Evolutionary conservation across 2,797 vertebrate species (phyloP).

Genomic region (Diceros bicornis): DNA sequence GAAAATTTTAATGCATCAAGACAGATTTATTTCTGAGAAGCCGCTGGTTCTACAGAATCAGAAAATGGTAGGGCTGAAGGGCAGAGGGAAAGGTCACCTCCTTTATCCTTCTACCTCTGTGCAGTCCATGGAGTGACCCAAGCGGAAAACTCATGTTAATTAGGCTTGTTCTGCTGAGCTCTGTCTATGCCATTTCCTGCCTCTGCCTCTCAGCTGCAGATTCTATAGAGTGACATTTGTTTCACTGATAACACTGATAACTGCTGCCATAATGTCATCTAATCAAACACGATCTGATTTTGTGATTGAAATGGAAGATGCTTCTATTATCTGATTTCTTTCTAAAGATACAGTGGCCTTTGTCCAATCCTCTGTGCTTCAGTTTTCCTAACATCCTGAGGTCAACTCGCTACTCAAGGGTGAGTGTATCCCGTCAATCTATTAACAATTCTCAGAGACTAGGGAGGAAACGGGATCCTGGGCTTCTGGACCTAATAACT

Average conservation of each 20-base stretch:
- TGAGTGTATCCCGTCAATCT: neutral
- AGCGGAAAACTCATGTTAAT: slow-evolving; percentile 3
- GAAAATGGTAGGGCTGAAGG: slow-evolving; percentile 40
- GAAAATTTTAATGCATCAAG: slow-evolving; percentile 20
- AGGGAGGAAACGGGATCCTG: neutral
- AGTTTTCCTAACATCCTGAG: slow-evolving; percentile 30
- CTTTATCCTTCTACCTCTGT: neutral
- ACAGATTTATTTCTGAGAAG: slow-evolving; percentile 44
- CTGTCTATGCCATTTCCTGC: slow-evolving; percentile 52
- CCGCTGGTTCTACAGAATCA: slow-evolving; percentile 13
- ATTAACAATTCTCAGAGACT: neutral
- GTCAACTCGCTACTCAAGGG: neutral
- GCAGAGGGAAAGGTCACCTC: neutral
- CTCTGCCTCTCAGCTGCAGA: slow-evolving; percentile 31
- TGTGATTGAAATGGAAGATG: slow-evolving; percentile 53
- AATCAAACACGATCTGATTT: slow-evolving; percentile 64
- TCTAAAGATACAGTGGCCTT: slow-evolving; percentile 33
- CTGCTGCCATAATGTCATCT: slow-evolving; percentile 51
- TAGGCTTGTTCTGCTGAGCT: neutral
- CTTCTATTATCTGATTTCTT: slow-evolving; percentile 50
- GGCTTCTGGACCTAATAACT: neutral
- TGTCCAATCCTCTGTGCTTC: slow-evolving; percentile 47
- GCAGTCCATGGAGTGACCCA: neutral
- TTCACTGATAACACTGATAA: slow-evolving; percentile 51
- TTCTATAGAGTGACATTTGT: slow-evolving; percentile 8